Conservation (phyloP, 2,113 vertebrate genomes). For the Poecile atricapillus region DNA sequence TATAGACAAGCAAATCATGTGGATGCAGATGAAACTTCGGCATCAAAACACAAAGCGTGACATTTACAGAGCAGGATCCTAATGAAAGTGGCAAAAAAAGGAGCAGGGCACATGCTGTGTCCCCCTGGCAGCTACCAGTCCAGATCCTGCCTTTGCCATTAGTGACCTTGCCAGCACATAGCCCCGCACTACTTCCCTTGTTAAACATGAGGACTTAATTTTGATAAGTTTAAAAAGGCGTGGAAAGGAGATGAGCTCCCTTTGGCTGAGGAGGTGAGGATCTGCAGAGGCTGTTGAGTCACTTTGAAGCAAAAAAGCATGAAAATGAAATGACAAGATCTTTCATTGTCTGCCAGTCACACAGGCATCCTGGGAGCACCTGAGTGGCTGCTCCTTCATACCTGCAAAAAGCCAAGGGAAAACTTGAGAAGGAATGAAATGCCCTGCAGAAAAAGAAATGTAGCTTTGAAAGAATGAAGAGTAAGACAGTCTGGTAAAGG, state of each 20-base stretch:
- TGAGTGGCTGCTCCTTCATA: not conserved
- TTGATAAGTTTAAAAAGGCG: not conserved
- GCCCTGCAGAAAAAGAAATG: not conserved
- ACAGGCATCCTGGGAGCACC: not conserved
- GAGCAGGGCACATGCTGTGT: not conserved
- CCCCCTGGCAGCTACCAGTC: not conserved
- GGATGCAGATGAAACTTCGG: not conserved
- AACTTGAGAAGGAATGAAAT: not conserved
- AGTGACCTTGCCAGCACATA: not conserved
- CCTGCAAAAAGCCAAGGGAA: accelerated
- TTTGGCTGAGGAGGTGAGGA: not conserved
- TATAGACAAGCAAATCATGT: not conserved
- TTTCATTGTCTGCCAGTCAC: not conserved
- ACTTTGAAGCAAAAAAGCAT: conserved; percentile 19
- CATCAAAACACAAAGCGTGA: not conserved
- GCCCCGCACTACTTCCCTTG: not conserved
- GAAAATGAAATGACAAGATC: not conserved
- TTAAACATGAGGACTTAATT: not conserved
- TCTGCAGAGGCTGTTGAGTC: conserved; percentile 22
- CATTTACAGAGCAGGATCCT: not conserved
- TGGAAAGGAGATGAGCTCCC: not conserved
- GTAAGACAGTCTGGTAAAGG: not conserved
- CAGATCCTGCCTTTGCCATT: not conserved
- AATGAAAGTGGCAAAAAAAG: not conserved
- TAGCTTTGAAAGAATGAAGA: not conserved